Evolutionary conservation across 2,888 invertebrate species (phyloP).

Genomic region (Apodemia duryi): DNA sequence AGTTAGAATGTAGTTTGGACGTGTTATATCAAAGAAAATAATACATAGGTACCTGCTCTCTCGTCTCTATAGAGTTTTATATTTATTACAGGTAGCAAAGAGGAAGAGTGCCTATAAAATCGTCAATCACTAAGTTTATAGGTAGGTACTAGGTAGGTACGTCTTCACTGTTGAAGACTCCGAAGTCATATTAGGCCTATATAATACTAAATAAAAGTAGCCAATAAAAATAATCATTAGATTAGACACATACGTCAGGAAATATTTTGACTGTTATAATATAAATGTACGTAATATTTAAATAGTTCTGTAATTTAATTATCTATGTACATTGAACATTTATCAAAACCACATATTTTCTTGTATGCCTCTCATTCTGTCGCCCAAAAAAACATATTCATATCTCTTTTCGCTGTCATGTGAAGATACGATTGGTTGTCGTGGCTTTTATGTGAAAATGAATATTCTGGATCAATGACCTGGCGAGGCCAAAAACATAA

Average conservation of each 20-base stretch:
- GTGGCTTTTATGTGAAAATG: slow-evolving; percentile 29
- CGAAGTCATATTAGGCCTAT: no score
- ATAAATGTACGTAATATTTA: background rate
- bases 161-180: no score
- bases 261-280: background rate
- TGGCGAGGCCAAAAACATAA: slow-evolving; percentile 10
- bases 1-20: no score
- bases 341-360: background rate
- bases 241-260: background rate
- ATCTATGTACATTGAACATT: background rate
- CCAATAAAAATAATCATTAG: no score
- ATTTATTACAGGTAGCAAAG: no score
- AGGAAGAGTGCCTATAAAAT: no score
- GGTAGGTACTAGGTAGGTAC: no score
- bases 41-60: no score
- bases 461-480: slow-evolving; percentile 29
- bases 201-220: no score
- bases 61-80: no score
- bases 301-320: background rate
- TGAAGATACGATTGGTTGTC: slow-evolving; percentile 54
- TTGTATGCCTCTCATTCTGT: slow-evolving; percentile 36
- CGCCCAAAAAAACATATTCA: slow-evolving; percentile 34
- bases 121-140: no score
- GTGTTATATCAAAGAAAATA: no score
- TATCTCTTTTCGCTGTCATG: slow-evolving; percentile 59